Evolutionary conservation across 2,888 invertebrate species (phyloP).

Genomic region (Thera britannica): DNA sequence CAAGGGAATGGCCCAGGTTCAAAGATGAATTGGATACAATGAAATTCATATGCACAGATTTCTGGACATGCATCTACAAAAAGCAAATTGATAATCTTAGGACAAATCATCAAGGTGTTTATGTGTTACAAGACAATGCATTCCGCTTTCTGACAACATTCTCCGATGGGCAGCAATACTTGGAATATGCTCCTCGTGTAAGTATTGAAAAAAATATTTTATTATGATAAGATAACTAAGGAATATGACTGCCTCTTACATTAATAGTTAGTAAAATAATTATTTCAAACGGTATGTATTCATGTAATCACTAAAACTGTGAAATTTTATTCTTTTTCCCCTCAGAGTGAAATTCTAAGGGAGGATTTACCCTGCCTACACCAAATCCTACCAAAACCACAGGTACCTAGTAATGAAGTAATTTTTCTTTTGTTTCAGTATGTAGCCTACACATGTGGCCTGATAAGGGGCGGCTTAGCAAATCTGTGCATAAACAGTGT

Average conservation of each 20-base stretch:
- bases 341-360: too few species aligned
- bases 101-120: conserved; percentile 99
- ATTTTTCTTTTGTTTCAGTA: conserved; percentile 81
- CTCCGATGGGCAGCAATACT: conserved; percentile 94
- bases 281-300: too few species aligned
- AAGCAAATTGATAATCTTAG: conserved; percentile 99
- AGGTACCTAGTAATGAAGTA: not conserved
- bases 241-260: too few species aligned
- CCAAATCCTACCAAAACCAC: too few species aligned
- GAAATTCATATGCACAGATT: conserved; percentile 99
- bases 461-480: conserved; percentile 96
- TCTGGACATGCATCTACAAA: conserved; percentile 98
- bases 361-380: too few species aligned
- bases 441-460: conserved; percentile 97
- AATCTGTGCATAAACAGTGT: conserved; percentile 97
- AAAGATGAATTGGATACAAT: conserved; percentile 99
- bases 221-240: too few species aligned
- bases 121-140: conserved; percentile 98
- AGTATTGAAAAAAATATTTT: conserved; percentile 36
- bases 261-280: too few species aligned
- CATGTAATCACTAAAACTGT: too few species aligned
- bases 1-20: conserved; percentile 96
- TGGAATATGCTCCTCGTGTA: conserved; percentile 95
- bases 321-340: too few species aligned
- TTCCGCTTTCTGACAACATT: conserved; percentile 96